A percentile compares a stretch with the other conserved stretches of the same genome.
Evolutionary conservation across 2,113 vertebrate genomes (phyloP).

Genomic region (Seriola dumerili): DNA sequence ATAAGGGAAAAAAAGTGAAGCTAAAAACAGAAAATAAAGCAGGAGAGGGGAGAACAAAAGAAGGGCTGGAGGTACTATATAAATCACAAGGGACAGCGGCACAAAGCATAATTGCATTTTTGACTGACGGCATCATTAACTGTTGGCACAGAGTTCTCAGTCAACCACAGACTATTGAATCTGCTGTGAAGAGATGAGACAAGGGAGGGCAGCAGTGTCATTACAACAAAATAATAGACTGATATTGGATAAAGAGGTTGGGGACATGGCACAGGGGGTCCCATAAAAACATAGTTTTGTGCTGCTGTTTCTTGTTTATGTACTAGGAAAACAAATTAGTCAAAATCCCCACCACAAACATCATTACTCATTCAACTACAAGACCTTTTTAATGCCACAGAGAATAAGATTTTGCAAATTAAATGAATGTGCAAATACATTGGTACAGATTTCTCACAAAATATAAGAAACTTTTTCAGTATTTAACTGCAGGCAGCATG

Average conservation of each 20-base stretch:
- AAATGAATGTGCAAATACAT: background rate
- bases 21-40: conserved; percentile 20
- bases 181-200: conserved; percentile 40
- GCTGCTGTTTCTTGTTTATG: background rate
- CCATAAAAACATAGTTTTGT: background rate
- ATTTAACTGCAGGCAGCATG: background rate
- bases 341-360: background rate
- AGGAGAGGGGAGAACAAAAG: conserved; percentile 25
- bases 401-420: background rate
- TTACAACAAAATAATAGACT: conserved; percentile 35
- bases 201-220: background rate
- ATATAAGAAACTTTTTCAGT: background rate
- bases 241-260: conserved; percentile 1
- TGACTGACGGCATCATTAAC: conserved; percentile 47
- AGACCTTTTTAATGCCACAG: background rate
- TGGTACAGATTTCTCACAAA: background rate
- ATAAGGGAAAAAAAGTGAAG: conserved; percentile 22
- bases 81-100: conserved; percentile 57
- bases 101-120: conserved; percentile 43
- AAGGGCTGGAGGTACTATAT: conserved; percentile 3
- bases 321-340: background rate
- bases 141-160: conserved; percentile 50
- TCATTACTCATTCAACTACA: background rate
- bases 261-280: background rate
- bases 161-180: conserved; percentile 48